Percentiles rank a stretch among this genome's conserved stretches.
These are phyloP conservation scores for Orthosia gracilis DNA, from an alignment of 2,888 invertebrate genomes.

Conservation along the genomic window DNA sequence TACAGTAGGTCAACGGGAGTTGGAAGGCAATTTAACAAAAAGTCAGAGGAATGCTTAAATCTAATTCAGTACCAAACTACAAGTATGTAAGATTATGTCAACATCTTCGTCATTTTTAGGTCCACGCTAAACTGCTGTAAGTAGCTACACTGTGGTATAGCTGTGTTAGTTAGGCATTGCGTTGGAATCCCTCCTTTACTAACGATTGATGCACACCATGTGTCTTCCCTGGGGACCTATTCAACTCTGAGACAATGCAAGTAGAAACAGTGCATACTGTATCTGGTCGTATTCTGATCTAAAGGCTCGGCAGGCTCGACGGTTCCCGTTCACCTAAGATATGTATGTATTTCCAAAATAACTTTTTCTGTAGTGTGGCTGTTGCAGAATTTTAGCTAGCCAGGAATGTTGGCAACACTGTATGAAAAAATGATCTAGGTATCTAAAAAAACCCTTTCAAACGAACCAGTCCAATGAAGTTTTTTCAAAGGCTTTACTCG, in stretches of 20 bases:
- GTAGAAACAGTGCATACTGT: conserved; percentile 3
- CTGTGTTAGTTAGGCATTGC: neutral
- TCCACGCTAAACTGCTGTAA: neutral
- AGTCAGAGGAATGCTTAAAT: neutral
- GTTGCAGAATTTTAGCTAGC: neutral
- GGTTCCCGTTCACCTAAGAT: neutral
- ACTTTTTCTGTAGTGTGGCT: neutral
- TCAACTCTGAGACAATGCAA: conserved; percentile 27
- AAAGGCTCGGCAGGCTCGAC: neutral
- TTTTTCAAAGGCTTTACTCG: neutral
- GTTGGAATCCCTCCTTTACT: conserved; percentile 10
- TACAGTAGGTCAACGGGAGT: no score
- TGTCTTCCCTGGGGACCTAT: conserved; percentile 17
- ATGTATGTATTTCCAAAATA: neutral
- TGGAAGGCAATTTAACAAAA: no score
- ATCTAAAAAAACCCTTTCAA: neutral
- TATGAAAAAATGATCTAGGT: neutral
- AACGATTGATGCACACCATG: conserved; percentile 18
- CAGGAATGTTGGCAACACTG: neutral
- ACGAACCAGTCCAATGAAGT: neutral
- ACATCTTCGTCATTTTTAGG: neutral
- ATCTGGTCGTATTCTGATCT: neutral
- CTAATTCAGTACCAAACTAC: neutral
- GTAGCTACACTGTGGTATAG: neutral
- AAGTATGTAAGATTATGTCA: neutral